Percentiles rank a stretch among this genome's conserved stretches.
Conservation (phyloP, 2,113 vertebrate genomes). For the Ursus arctos region DNA sequence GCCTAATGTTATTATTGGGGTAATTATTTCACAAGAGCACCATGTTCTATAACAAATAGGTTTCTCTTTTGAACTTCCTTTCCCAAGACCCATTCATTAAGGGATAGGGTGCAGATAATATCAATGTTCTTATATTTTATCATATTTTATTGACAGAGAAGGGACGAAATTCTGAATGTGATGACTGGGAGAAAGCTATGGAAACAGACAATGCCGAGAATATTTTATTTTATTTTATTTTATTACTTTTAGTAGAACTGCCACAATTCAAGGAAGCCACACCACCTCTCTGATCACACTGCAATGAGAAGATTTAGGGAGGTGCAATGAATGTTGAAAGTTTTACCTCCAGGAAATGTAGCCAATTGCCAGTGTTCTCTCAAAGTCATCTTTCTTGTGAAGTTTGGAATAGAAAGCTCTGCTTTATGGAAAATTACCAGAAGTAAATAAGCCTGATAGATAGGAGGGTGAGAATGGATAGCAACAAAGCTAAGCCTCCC, state of each 20-base stretch:
- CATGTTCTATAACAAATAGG: background rate
- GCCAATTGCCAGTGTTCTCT: background rate
- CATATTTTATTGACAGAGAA: background rate
- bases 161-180: background rate
- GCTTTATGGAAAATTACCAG: background rate
- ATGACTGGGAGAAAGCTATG: background rate
- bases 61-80: background rate
- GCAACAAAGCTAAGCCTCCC: background rate
- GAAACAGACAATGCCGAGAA: background rate
- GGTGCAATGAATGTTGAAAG: background rate
- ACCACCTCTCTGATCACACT: background rate
- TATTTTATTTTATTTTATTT: background rate
- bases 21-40: background rate
- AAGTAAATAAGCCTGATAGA: conserved; percentile 35
- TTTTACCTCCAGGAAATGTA: conserved; percentile 56
- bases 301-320: background rate
- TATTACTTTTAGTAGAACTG: background rate
- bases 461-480: background rate
- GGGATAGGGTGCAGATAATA: background rate
- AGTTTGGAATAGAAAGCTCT: conserved; percentile 43
- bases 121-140: background rate
- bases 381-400: conserved; percentile 23
- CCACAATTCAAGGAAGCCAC: background rate
- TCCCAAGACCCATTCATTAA: background rate
- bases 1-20: background rate